Evolutionary conservation across 2,797 vertebrate genomes (phyloP).

Genomic region (Sebastes hubbsi): DNA sequence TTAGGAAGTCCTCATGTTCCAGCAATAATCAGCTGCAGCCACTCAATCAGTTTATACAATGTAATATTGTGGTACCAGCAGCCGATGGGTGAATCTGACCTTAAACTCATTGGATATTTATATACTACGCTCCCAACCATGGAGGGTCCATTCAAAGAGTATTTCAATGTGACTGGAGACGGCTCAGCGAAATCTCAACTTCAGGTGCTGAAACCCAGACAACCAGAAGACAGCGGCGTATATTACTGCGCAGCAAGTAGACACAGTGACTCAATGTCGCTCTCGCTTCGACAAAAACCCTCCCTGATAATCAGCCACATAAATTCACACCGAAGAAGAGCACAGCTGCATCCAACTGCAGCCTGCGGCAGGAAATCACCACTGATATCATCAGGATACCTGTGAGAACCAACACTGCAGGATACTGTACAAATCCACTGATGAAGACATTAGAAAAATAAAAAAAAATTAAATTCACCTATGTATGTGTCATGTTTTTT

Average conservation of each 20-base stretch:
- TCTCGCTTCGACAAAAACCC: constrained; percentile 26
- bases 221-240: constrained; percentile 8
- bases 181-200: constrained; percentile 27
- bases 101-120: constrained; percentile 19
- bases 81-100: not conserved
- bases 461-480: no score
- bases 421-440: not conserved
- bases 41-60: not conserved
- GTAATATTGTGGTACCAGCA: constrained; percentile 40
- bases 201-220: constrained; percentile 5
- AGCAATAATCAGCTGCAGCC: constrained; percentile 49
- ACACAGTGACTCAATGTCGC: constrained; percentile 23
- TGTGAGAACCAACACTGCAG: not conserved
- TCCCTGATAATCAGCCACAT: not conserved
- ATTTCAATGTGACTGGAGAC: constrained; percentile 28
- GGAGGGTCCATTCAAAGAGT: not conserved
- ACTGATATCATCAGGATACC: not conserved
- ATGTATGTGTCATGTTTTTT: no score
- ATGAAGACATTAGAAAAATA: not conserved
- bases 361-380: constrained; percentile 7
- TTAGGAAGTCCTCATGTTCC: not conserved
- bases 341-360: constrained; percentile 17
- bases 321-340: not conserved
- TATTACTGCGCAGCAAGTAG: constrained; percentile 48
- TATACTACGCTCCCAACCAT: accelerated